These are phyloP conservation scores for Ethmia dodecea DNA, from an alignment of 2,888 invertebrate genomes.

Conservation along the genomic window DNA sequence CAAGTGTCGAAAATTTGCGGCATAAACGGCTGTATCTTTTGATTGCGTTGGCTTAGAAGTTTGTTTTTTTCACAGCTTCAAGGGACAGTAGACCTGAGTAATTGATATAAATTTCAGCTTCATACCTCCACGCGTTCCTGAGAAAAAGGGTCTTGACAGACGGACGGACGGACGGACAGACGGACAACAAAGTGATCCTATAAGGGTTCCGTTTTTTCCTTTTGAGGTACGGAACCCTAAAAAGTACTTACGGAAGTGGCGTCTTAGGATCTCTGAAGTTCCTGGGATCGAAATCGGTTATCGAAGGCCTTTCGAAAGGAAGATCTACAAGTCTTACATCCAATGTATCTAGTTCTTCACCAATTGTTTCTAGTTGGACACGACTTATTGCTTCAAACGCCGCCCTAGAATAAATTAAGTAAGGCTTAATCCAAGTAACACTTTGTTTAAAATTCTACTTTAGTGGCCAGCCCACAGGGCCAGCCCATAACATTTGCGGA, in stretches of 20 bases:
- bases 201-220: background rate
- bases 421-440: too few species aligned
- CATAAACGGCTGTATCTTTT: too few species aligned
- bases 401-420: slow-evolving; percentile 46
- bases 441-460: too few species aligned
- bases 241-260: slow-evolving; percentile 34
- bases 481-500: too few species aligned
- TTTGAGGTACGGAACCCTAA: background rate
- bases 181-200: background rate
- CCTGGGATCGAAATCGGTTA: slow-evolving; percentile 34
- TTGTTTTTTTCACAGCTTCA: too few species aligned
- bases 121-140: background rate
- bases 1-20: too few species aligned
- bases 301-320: slow-evolving; percentile 17
- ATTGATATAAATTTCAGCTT: too few species aligned
- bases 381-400: slow-evolving; percentile 40
- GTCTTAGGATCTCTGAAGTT: slow-evolving; percentile 29
- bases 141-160: background rate
- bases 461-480: too few species aligned
- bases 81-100: too few species aligned
- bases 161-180: background rate
- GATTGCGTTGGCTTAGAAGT: too few species aligned
- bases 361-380: slow-evolving; percentile 20
- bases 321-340: slow-evolving; percentile 33
- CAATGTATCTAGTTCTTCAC: slow-evolving; percentile 17